Evolutionary conservation across 2,888 invertebrate genomes (phyloP).

Genomic region (Ypsolopha sequella): DNA sequence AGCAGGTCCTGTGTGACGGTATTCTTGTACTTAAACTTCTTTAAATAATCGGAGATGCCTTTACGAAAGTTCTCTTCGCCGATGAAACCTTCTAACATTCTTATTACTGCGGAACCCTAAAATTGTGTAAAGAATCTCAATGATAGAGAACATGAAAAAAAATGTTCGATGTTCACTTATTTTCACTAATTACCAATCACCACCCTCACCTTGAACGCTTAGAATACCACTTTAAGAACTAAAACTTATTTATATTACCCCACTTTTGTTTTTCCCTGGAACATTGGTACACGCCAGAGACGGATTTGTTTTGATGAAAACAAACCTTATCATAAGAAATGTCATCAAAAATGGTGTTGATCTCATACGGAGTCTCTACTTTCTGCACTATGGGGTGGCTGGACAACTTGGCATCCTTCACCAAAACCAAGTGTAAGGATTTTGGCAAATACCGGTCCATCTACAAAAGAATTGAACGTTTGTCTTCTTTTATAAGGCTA

Average conservation of each 20-base stretch:
- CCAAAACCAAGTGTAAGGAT: constrained; percentile 80
- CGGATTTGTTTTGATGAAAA: no score
- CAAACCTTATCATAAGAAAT: constrained; percentile 93
- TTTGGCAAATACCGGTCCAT: constrained; percentile 80
- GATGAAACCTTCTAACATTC: constrained; percentile 90
- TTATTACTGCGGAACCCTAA: constrained; percentile 86
- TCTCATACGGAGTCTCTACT: constrained; percentile 89
- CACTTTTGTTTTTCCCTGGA: no score
- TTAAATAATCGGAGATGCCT: constrained; percentile 82
- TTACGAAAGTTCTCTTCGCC: constrained; percentile 77
- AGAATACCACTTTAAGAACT: no score
- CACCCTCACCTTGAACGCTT: no score
- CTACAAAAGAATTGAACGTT: constrained; percentile 70
- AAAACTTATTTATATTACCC: no score
- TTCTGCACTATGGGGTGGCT: constrained; percentile 92
- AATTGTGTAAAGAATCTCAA: no score
- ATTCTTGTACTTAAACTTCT: constrained; percentile 76
- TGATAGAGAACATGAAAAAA: no score
- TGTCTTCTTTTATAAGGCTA: no score
- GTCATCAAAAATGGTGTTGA: constrained; percentile 90
- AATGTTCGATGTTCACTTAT: no score
- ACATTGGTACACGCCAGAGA: no score
- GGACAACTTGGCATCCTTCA: constrained; percentile 81
- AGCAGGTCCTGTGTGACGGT: constrained; percentile 86
- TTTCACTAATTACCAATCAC: no score